Evolutionary conservation across 2,888 invertebrate species (phyloP), one percentile per base, ranked within the genome.

Genomic region (Sminthurides aquaticus): DNA sequence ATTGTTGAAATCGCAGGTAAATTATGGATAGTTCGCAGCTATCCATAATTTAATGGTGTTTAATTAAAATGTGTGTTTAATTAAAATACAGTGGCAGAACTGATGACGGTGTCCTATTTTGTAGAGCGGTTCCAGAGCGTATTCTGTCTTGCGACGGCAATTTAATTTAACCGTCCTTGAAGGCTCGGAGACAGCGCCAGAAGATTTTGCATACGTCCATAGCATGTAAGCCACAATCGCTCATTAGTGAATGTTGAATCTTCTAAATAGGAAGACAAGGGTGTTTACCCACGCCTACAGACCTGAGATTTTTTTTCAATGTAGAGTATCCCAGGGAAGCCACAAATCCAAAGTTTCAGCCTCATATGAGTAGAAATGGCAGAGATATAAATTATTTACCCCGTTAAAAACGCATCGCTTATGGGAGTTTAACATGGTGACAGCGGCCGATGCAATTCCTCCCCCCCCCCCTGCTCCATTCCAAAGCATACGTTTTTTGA

Each of bases 131-230:
- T 69, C 68, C 54, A 61, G 73, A 20, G 34, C 63, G 18, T 73
- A 73, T 60, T 67, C 79, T n/a, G 76, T 79, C 1, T 71, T 82
- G 18, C 71, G 79, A 43, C 80, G 81, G 73, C 84, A 91, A 0
- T 80, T 96, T 8, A 86, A 88, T 73, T 81, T 97, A 28, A 93
- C 93, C 0, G 89, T 91, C 73, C 93, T 95, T 74, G 93, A 95
- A 74, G 87, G 88, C 1, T 86, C 87, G 64, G 95, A 95, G 80
- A 82, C 87, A 67, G 84, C 87, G 62, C 89, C 89, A 0, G 67
- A 74, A 15, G 70, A 75, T 64, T 71, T 68, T 63, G 69, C 71
- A 1, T 71, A 71, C 29, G 72, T 71, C 52, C 74, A 74, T 58
- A 73, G 73, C 71, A 74, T 71, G 72, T 73, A 69, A 63, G 65